Evolutionary conservation across 2,113 vertebrate genomes (phyloP), one percentile per base, ranked within the genome.

Genomic region (Bostrychus sinensis): DNA sequence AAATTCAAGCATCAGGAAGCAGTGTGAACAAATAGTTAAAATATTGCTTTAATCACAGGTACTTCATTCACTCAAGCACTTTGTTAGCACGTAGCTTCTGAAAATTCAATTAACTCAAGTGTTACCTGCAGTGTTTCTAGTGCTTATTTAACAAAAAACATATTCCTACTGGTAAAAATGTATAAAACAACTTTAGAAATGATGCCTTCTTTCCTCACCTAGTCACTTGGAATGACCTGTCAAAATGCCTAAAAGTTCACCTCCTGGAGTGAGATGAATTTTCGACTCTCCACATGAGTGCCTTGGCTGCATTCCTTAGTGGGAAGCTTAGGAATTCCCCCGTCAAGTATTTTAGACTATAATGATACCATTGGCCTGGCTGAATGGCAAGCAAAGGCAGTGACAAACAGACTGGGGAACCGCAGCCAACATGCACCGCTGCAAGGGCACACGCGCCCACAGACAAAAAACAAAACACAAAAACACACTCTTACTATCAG

Each of bases 311-410:
- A 84, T 86, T 88, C 78, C 67, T 48, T 55, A 45, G 58, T 12
- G 64, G 73, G 66, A 74, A 71, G 78, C 66, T 60, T 38, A 75
- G 76, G 79, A 86, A 89, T 82, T 78, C 55, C 67, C 85, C 71
- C 56, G 50, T 56, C 26, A 23, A 59, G 70, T 80, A 78, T 82
- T 85, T 81, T 54, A 65, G 71, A 51, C 66, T 68, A 22, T 90
- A 86, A 86, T 85, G 53, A 87, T 61, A 90, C 20, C 83, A 71
- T 80, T 28, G 56, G 37, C 19, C 37, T n/a, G 54, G 59, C 60
- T 75, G 62, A 54, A 66, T 60, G 55, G 68, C 70, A 83, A 69
- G 51, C 55, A 34, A n/a, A 6, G 1, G 56, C 72, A 56, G 62
- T 34, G 54, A 57, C 64, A 78, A 62, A 56, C 39, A 54, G 16